Base-by-base conservation (phyloP, 1,140 invertebrate genomes). In the Cydia amplana region DNA sequence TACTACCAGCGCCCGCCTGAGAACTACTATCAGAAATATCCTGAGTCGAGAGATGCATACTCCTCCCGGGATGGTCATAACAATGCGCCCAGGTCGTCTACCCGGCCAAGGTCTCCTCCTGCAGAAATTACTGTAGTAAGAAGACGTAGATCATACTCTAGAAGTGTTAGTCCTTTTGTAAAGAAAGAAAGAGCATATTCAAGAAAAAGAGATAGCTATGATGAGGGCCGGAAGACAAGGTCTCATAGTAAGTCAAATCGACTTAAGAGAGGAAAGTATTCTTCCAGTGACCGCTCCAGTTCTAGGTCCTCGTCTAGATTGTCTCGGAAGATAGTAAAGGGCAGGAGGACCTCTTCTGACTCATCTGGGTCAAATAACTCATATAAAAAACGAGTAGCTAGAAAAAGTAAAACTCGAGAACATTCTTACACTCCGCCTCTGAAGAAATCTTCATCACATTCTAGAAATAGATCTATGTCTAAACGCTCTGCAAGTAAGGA, bases 111-210 rank as follows among this genome's bases (percentile, higher is more conserved):
- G 12, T 83, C 88, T 20, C 80, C 88, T n/a, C 80, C 88, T n/a
- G 73, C 60, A 32, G 82, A 79, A 32, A 76, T 78, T 20, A 80
- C 72, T 51, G 84, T 85, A 72, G 80, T 86, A 20, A 28, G 63
- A 16, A 82, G 78, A 6, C 75, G 78, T 55, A 74, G 78, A 40
- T 82, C 85, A 0, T 86, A 88, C n/a, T 90, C 89, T 6, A 82
- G 88, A 75, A 90, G 88, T 82, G 82, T 76, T 7, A 91, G 89
- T 14, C 87, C 87, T 18, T 88, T 87, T 80, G 77, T 85, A 4
- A 83, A 80, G 70, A 80, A 79, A 73, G 83, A 87, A 32, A 77
- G 84, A 77, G 78, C 82, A 23, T 88, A 87, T 75, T 87, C 89
- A 25, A 86, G 83, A 63, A 87, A 87, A 77, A 82, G 85, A 75